Conservation (phyloP, 2,888 invertebrate genomes). For the Tenodera sinensis region DNA sequence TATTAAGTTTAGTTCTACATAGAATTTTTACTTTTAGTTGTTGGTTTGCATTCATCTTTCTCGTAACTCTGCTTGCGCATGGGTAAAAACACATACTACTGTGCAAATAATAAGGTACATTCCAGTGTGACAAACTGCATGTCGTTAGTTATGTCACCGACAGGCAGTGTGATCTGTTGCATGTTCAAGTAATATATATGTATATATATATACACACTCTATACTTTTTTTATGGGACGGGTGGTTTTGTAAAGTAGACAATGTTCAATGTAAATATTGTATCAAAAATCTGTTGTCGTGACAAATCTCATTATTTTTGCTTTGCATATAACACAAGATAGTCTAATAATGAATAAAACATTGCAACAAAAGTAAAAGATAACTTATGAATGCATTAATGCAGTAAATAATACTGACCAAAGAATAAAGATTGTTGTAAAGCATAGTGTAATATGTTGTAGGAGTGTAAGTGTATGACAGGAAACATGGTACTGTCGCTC, state of each 20-base stretch:
- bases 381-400: not conserved
- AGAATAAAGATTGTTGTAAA: not conserved
- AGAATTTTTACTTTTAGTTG: not conserved
- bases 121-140: not conserved
- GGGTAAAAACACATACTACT: not conserved
- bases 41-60: not conserved
- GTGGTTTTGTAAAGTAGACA: not conserved
- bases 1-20: not conserved
- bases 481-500: not conserved
- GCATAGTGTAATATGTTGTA: not conserved
- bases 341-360: not conserved
- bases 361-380: not conserved
- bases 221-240: not conserved
- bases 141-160: not conserved
- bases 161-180: not conserved
- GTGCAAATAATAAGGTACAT: not conserved
- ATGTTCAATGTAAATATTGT: conserved; percentile 12
- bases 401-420: not conserved
- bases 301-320: not conserved
- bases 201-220: not conserved
- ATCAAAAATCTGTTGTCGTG: not conserved
- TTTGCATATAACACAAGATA: not conserved
- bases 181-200: not conserved
- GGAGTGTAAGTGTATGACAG: not conserved
- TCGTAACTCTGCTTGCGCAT: not conserved